phyloP scores from a whole-genome alignment of 2,113 vertebrate genomes.

The Heterocephalus glaber region DNA sequence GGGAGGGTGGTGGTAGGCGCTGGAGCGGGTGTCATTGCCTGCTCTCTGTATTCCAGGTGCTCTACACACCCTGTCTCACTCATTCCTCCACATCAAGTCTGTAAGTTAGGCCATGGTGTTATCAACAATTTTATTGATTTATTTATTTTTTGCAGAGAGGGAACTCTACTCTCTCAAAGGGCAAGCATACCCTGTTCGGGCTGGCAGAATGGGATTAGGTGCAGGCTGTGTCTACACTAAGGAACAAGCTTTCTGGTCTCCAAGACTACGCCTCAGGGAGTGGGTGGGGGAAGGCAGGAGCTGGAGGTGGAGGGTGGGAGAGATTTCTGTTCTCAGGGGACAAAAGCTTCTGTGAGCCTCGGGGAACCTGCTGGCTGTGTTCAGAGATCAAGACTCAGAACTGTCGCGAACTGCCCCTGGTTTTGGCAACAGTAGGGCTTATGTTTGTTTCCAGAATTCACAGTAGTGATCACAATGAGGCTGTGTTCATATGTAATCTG shows the following conservation, averaged over 20 bases:
- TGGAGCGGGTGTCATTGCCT: background rate
- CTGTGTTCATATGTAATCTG: slow-evolving; percentile 71
- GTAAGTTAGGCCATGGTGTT: background rate
- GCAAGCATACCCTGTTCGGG: background rate
- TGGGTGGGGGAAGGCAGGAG: background rate
- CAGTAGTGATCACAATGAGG: slow-evolving; percentile 66
- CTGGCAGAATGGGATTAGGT: background rate
- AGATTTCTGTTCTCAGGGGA: background rate
- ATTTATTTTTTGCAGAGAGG: background rate
- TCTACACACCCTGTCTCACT: background rate
- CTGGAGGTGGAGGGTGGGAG: background rate
- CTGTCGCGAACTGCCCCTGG: slow-evolving; percentile 70
- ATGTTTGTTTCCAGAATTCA: slow-evolving; percentile 75
- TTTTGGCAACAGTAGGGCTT: slow-evolving; percentile 73
- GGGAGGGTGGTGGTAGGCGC: background rate
- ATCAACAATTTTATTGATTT: background rate
- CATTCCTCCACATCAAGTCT: background rate
- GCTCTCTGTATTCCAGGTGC: background rate
- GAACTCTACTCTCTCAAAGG: background rate
- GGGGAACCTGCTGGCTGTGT: slow-evolving; percentile 40
- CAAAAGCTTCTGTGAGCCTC: slow-evolving; percentile 61
- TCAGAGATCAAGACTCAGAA: slow-evolving; percentile 56
- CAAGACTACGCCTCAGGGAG: background rate
- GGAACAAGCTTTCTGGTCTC: background rate
- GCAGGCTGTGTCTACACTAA: background rate